A percentile compares a stretch with the other conserved stretches of the same genome.
Conservation (phyloP, 53 echinoderm and acorn worm species). For the Crossaster papposus region DNA sequence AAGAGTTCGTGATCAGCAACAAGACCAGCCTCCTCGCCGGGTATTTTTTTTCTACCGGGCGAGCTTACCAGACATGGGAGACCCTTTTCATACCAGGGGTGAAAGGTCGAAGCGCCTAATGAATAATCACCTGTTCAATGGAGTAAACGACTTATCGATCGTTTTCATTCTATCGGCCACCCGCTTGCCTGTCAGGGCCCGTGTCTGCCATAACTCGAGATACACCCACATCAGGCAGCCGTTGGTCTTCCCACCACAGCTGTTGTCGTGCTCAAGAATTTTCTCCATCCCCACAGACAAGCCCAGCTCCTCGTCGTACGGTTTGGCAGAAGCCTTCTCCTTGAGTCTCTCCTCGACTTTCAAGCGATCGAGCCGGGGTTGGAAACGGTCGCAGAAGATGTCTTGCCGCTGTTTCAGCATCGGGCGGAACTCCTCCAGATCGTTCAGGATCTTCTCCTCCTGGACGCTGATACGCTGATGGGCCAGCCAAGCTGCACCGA, state of each 20-base stretch:
- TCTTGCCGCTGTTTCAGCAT: constrained; percentile 74
- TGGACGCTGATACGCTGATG: constrained; percentile 10
- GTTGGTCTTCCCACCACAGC: constrained; percentile 63
- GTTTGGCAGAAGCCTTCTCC: constrained; percentile 54
- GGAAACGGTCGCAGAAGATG: constrained; percentile 73
- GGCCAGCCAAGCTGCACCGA: constrained; percentile 49
- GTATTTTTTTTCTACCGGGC: too few species aligned
- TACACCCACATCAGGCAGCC: constrained; percentile 95
- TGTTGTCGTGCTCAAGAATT: constrained; percentile 70
- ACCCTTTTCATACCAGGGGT: too few species aligned
- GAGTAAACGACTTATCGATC: constrained; percentile 1
- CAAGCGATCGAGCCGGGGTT: constrained; percentile 36
- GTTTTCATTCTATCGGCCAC: constrained; percentile 27
- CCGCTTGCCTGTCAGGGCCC: constrained; percentile 63
- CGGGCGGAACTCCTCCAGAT: constrained; percentile 65
- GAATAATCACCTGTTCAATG: not conserved
- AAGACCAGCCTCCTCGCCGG: too few species aligned
- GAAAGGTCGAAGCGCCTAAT: too few species aligned
- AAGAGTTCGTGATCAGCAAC: too few species aligned
- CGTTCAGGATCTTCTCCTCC: constrained; percentile 28
- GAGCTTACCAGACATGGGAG: too few species aligned
- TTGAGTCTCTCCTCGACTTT: constrained; percentile 65
- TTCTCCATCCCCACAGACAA: constrained; percentile 69
- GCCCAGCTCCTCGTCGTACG: constrained; percentile 70
- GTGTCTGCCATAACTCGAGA: constrained; percentile 75